These are phyloP conservation scores for Aptenodytes forsteri DNA, from an alignment of 2,113 vertebrate species.

Conservation along the genomic window DNA sequence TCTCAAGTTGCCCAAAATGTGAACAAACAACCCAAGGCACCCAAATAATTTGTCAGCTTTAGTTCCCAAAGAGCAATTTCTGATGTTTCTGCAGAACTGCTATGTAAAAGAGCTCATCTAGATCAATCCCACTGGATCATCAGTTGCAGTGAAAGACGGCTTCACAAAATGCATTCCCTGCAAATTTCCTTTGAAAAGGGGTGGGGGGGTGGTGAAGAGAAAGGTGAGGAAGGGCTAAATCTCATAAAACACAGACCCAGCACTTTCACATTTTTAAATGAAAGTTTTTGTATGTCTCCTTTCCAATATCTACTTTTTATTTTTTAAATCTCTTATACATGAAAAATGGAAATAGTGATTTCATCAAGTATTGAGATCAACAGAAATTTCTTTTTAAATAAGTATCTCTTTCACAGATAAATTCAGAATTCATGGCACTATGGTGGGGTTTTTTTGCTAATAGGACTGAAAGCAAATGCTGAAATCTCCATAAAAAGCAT, in stretches of 20 bases:
- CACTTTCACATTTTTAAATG: background rate
- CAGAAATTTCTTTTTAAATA: background rate
- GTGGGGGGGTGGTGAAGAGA: background rate
- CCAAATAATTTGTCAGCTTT: background rate
- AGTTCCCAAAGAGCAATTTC: background rate
- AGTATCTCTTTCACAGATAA: background rate
- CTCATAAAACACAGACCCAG: background rate
- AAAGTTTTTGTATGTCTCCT: background rate
- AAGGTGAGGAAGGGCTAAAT: background rate
- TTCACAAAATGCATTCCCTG: background rate
- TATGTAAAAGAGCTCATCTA: background rate
- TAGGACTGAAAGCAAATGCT: background rate
- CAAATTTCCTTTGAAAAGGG: background rate
- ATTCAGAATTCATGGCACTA: background rate
- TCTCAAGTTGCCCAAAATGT: background rate
- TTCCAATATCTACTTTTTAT: background rate
- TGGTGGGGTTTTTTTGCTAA: background rate
- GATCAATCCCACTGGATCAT: background rate
- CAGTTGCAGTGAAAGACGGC: rapidly evolving
- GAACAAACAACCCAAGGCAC: background rate
- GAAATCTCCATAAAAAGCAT: background rate
- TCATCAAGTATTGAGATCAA: background rate
- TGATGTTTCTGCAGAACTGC: background rate
- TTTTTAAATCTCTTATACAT: background rate
- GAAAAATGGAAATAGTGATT: background rate